These are phyloP conservation scores for Marasmarcha lunaedactyla DNA, from an alignment of 2,888 invertebrate species.

Conservation along the genomic window DNA sequence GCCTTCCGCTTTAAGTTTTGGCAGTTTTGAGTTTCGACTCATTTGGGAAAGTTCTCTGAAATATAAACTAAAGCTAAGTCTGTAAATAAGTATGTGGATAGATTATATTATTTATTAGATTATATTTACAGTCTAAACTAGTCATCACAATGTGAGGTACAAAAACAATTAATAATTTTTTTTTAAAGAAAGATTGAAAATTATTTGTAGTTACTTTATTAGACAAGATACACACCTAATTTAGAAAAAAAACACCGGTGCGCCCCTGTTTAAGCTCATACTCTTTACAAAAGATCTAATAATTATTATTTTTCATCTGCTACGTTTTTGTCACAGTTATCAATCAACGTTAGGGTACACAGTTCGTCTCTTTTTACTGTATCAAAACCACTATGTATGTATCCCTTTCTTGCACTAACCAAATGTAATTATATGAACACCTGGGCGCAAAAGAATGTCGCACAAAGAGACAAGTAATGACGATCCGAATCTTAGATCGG, in stretches of 20 bases:
- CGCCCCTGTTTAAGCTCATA: slow-evolving; percentile 54
- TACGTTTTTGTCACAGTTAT: slow-evolving; percentile 72
- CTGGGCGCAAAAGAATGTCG: slow-evolving; percentile 69
- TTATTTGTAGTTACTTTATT: too few species aligned
- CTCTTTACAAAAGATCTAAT: slow-evolving; percentile 64
- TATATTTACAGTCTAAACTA: too few species aligned
- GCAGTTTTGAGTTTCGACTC: too few species aligned
- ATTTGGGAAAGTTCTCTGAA: too few species aligned
- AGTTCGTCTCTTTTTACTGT: slow-evolving; percentile 28
- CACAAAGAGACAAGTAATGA: slow-evolving; percentile 68
- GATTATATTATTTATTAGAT: too few species aligned
- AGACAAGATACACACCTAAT: background rate
- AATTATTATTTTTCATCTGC: slow-evolving; percentile 71
- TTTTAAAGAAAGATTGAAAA: too few species aligned
- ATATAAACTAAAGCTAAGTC: too few species aligned
- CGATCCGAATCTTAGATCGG: slow-evolving; percentile 66
- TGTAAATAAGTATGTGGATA: too few species aligned
- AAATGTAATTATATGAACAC: slow-evolving; percentile 67
- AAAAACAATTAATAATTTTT: too few species aligned
- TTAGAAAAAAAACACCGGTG: background rate
- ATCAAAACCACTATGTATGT: slow-evolving; percentile 21
- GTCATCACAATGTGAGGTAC: too few species aligned
- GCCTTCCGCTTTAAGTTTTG: too few species aligned
- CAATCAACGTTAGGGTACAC: slow-evolving; percentile 63
- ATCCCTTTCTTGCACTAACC: slow-evolving; percentile 40